Conservation (phyloP, 2,888 invertebrate species). For the Schizaphis graminum region DNA sequence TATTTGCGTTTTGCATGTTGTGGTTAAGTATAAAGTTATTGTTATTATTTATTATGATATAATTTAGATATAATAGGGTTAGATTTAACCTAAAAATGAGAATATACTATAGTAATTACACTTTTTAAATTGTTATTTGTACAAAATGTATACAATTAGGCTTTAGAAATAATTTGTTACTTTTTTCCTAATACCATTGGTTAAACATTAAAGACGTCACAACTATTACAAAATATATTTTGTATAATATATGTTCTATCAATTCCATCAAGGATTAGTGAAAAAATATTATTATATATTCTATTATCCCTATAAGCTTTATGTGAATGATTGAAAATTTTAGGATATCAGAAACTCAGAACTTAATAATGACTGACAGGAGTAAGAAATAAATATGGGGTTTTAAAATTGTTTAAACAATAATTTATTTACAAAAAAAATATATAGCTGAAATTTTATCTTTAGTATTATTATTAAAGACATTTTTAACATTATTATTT, state of each 20-base stretch:
- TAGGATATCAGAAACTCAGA: neutral
- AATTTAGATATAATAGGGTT: neutral
- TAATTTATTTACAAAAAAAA: neutral
- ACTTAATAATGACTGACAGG: neutral
- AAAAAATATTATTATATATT: conserved; percentile 20
- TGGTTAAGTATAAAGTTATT: no score
- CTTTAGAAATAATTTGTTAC: neutral
- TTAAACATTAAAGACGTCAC: neutral
- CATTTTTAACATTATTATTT: neutral
- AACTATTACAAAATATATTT: neutral
- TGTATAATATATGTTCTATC: neutral
- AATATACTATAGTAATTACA: neutral
- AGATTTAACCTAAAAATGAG: neutral
- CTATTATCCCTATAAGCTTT: neutral
- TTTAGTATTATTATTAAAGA: neutral
- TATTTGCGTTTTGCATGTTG: neutral
- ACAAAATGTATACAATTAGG: neutral
- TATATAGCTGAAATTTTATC: neutral
- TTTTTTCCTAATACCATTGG: neutral
- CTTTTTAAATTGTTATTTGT: neutral
- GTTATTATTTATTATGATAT: neutral
- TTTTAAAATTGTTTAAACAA: neutral
- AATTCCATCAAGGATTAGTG: neutral
- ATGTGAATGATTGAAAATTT: conserved; percentile 13
- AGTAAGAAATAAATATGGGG: neutral